Conservation (phyloP, 2,797 vertebrate genomes). For the Lophotriccus pileatus region DNA sequence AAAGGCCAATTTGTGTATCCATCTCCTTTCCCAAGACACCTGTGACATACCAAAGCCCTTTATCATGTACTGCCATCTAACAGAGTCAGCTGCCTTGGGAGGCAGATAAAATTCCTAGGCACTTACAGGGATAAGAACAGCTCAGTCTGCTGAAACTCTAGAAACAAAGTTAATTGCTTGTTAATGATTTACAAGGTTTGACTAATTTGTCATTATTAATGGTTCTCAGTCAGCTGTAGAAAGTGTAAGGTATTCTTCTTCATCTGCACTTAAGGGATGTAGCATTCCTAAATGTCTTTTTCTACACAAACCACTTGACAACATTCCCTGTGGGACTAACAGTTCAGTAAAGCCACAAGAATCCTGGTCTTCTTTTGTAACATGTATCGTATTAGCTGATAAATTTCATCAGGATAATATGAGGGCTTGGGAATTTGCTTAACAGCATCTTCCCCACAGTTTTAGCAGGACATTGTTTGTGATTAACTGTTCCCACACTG, state of each 20-base stretch:
- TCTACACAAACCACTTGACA: neutral
- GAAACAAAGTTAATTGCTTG: constrained; percentile 37
- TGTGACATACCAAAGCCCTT: neutral
- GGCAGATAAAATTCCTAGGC: neutral
- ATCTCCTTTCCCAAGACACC: neutral
- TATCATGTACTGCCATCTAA: neutral
- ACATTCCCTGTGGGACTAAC: neutral
- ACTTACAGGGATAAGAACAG: neutral
- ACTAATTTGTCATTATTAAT: constrained; percentile 59
- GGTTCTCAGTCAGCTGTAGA: constrained; percentile 26
- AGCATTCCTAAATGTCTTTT: constrained; percentile 6
- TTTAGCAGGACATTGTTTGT: neutral
- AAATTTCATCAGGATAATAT: neutral
- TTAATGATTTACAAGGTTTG: constrained; percentile 63
- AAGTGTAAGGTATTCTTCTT: constrained; percentile 4
- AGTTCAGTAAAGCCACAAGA: neutral
- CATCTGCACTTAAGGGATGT: neutral
- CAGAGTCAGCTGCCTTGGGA: neutral
- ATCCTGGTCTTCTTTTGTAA: neutral
- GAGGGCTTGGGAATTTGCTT: neutral
- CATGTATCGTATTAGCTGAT: neutral
- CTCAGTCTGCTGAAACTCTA: constrained; percentile 20
- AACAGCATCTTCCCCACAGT: neutral
- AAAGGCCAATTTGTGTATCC: neutral
- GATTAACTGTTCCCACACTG: neutral